Conservation (phyloP, 2,888 invertebrate species). For the Caenorhabditis virilis region DNA sequence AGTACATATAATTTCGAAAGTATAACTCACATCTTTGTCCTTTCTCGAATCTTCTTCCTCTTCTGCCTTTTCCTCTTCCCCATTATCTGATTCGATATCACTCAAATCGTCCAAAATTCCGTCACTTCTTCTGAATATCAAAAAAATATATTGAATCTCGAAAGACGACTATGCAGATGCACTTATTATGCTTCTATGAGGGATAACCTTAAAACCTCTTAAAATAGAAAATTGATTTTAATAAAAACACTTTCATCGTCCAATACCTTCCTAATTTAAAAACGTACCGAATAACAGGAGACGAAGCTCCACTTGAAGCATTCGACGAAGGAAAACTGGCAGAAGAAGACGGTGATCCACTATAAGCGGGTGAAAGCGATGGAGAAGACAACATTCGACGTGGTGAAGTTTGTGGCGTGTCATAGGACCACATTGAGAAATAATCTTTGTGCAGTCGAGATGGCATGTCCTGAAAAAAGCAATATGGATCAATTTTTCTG, state of each 20-base stretch:
- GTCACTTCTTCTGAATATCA: conserved; percentile 3
- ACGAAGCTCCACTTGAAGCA: conserved; percentile 28
- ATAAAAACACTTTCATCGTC: no score
- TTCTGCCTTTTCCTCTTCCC: conserved; percentile 7
- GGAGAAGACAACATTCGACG: not conserved
- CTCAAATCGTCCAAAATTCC: conserved; percentile 33
- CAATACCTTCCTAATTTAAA: no score
- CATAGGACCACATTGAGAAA: conserved; percentile 38
- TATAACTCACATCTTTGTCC: no score
- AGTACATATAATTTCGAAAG: no score
- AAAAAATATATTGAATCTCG: not conserved
- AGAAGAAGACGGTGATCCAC: conserved; percentile 27
- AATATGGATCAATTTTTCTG: no score
- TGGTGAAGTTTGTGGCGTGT: conserved; percentile 32
- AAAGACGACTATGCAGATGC: no score
- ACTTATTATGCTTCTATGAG: no score
- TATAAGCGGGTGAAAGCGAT: conserved; percentile 15
- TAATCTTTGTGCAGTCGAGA: conserved; percentile 40
- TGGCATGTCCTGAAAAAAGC: no score
- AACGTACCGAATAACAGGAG: conserved; percentile 7
- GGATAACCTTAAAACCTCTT: no score
- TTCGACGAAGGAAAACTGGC: conserved; percentile 18
- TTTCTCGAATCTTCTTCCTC: conserved; percentile 12
- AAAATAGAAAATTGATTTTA: no score
- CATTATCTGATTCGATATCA: conserved; percentile 28